Conservation (phyloP, 2,113 vertebrate genomes). For the Chaetodon trifascialis region DNA sequence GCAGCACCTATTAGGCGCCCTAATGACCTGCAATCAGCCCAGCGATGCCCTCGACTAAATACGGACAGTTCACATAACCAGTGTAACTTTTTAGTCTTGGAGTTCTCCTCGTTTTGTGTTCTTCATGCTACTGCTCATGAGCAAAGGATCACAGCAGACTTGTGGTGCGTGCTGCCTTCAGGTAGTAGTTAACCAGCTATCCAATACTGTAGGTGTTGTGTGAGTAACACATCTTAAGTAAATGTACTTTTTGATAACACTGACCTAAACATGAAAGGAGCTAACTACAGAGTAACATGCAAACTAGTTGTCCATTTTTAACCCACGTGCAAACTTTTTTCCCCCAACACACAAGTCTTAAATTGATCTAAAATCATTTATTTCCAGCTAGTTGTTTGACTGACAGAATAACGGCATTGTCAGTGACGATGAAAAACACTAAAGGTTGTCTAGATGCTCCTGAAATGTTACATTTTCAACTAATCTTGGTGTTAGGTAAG, state of each 20-base stretch:
- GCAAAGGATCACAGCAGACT: constrained; percentile 17
- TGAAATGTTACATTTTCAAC: constrained; percentile 2
- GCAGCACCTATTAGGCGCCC: constrained; percentile 9
- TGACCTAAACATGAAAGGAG: constrained; percentile 15
- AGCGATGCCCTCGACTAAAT: constrained; percentile 23
- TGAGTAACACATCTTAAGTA: constrained; percentile 6
- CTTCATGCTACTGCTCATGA: constrained; percentile 1
- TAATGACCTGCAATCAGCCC: constrained; percentile 38
- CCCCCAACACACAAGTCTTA: constrained; percentile 16
- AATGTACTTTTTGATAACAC: constrained; percentile 10
- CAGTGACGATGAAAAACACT: constrained; percentile 38
- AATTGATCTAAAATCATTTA: constrained; percentile 16
- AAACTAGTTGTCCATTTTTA: neutral
- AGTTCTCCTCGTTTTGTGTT: constrained; percentile 26
- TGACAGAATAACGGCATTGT: neutral
- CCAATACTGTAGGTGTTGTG: constrained; percentile 23
- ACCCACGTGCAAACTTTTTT: neutral
- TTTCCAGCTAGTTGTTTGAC: constrained; percentile 1
- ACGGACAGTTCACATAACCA: constrained; percentile 22
- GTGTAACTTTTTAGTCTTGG: constrained; percentile 15
- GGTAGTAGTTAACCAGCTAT: constrained; percentile 25
- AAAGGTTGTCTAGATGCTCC: constrained; percentile 15
- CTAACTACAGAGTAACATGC: neutral
- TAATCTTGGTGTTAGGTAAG: constrained; percentile 16
- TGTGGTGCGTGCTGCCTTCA: constrained; percentile 4